phyloP scores from a whole-genome alignment of 2,888 invertebrate genomes.

The Tenthredo amoena region DNA sequence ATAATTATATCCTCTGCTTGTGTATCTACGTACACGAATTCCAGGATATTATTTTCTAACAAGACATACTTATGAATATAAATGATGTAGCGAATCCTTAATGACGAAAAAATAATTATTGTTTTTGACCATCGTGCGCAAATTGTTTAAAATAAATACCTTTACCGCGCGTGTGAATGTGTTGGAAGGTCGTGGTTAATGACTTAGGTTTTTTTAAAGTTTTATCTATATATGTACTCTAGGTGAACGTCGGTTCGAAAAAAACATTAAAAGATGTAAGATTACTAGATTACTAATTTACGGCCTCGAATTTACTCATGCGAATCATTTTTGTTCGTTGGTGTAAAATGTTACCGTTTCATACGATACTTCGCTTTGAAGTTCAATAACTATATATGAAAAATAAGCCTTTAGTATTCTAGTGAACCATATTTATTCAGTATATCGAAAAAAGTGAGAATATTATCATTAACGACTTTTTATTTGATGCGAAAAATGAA shows the following conservation, averaged over 20 bases:
- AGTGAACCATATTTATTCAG: not conserved
- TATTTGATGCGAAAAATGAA: not conserved
- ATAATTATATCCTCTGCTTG: not conserved
- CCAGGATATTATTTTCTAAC: not conserved
- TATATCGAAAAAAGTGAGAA: not conserved
- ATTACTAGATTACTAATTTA: not conserved
- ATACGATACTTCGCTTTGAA: not conserved
- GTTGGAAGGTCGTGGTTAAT: not conserved
- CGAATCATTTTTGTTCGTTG: not conserved
- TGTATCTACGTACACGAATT: not conserved
- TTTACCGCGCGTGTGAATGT: not conserved
- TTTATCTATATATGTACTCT: not conserved
- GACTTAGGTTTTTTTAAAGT: not conserved
- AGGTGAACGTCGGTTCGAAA: not conserved
- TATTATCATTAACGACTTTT: not conserved
- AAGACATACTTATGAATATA: not conserved
- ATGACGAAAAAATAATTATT: not conserved
- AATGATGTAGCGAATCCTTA: not conserved
- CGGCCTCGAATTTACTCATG: not conserved
- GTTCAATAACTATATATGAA: not conserved
- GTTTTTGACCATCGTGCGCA: constrained; percentile 44
- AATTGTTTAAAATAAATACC: constrained; percentile 51
- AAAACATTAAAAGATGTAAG: not conserved
- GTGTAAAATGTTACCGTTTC: too few relatives aligned
- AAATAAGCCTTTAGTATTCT: not conserved